Percentiles rank a stretch among this genome's conserved stretches.
These are phyloP conservation scores for Anas platyrhynchos DNA, from an alignment of 2,113 vertebrate species.

Conservation along the genomic window DNA sequence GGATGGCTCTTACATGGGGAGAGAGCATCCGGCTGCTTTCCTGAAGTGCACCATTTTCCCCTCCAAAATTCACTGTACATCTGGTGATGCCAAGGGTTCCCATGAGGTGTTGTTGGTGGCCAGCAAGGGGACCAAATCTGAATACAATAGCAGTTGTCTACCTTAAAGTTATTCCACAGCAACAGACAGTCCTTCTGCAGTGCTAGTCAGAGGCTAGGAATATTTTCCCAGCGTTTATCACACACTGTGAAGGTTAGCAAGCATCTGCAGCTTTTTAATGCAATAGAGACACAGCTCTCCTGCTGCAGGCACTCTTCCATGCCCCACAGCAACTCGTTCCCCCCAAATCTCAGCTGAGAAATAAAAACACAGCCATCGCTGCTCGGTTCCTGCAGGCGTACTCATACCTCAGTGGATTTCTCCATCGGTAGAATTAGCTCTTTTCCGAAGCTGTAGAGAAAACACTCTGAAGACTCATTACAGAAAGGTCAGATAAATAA, in stretches of 20 bases:
- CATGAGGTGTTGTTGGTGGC: not conserved
- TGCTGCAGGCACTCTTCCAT: not conserved
- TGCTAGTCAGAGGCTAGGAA: rapidly evolving
- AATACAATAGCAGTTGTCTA: not conserved
- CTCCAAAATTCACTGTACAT: rapidly evolving
- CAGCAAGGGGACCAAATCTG: not conserved
- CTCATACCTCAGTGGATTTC: not conserved
- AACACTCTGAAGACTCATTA: slow-evolving; percentile 46
- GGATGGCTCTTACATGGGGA: not conserved
- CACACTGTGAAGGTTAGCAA: not conserved
- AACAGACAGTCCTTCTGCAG: not conserved
- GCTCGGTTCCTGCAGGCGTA: not conserved
- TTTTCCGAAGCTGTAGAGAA: slow-evolving; percentile 49
- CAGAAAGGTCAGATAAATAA: slow-evolving; percentile 65
- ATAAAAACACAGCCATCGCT: not conserved
- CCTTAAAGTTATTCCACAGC: not conserved
- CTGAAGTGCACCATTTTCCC: not conserved
- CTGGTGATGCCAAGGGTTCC: not conserved
- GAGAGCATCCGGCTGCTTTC: not conserved
- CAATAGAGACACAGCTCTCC: not conserved
- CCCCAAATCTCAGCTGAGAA: not conserved
- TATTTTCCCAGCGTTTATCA: not conserved
- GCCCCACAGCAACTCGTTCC: not conserved
- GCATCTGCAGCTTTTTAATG: not conserved
- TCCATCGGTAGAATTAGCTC: slow-evolving; percentile 44